Percentiles rank a stretch among this genome's conserved stretches.
Evolutionary conservation across 2,797 vertebrate genomes (phyloP).

Genomic region (Diplodus sargus): DNA sequence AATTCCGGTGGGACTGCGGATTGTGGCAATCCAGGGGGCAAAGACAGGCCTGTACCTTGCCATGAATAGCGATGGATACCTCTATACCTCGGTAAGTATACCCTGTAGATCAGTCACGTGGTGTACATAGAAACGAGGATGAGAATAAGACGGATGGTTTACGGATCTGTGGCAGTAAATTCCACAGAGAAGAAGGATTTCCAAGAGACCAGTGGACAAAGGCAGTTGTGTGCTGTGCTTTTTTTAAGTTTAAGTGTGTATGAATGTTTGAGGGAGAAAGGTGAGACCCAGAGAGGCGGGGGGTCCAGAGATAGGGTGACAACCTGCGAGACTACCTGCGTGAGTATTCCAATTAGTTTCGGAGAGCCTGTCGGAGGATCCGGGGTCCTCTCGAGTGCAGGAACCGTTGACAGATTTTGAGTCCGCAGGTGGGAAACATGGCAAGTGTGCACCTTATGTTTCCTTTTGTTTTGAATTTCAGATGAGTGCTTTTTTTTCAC

Average conservation of each 20-base stretch:
- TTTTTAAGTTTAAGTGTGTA: neutral
- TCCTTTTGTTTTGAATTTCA: neutral
- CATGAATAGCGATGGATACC: slow-evolving; percentile 98
- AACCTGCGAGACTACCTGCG: neutral
- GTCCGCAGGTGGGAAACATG: neutral
- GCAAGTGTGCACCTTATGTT: neutral
- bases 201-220: neutral
- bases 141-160: neutral
- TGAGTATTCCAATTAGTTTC: slow-evolving; percentile 19
- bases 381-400: neutral
- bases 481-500: neutral
- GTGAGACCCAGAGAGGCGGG: neutral
- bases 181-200: slow-evolving; percentile 29
- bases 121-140: neutral
- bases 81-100: slow-evolving; percentile 88
- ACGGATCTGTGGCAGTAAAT: neutral
- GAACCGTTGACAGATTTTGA: neutral
- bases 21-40: slow-evolving; percentile 98
- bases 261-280: slow-evolving; percentile 4
- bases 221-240: neutral
- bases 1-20: slow-evolving; percentile 98
- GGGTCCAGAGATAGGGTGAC: neutral
- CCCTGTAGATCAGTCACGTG: slow-evolving; percentile 17
- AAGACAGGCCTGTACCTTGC: slow-evolving; percentile 96
- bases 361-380: slow-evolving; percentile 16